Base-by-base conservation (phyloP, 2,113 vertebrate species). In the Atlantisia rogersi region DNA sequence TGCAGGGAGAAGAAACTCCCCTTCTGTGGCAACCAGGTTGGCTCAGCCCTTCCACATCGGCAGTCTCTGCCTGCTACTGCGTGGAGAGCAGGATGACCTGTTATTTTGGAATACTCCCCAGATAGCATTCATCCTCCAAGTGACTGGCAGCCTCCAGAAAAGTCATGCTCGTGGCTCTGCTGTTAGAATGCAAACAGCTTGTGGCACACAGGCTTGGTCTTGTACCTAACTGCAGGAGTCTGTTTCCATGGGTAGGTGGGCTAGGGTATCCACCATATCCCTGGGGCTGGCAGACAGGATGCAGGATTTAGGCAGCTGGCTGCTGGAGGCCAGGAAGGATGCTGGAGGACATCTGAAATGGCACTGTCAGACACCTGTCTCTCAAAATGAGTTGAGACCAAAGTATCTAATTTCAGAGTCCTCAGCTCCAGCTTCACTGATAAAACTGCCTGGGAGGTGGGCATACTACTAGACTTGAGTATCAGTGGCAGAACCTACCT, bases 101-200 rank as follows among this genome's bases (percentile, higher is more conserved):
- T 80, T 86, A 69, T 50, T 90, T 90, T 82, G 85, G 82, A 93
- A 86, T 63, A 18, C 75, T 92, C 58, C 75, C 65, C 79, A 93
- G 25, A 85, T n/a, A 90, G 39, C 59, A 44, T 62, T 93, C 71
- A 88, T 92, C 79, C 55, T 83, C 76, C 75, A 77, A 80, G 82
- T 2, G 19, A 46, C 42, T 4, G 6, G 48, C 37, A 94, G 11
- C 40, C 17, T 76, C 53, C 46, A 25, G 11, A 75, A 59, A 31
- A 64, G 68, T 67, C 42, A 70, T 77, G 88, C 63, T 63, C 58
- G n/a, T 77, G 67, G 55, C 28, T 88, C 19, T 32, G n/a, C 55
- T 37, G 9, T 31, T 74, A 76, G 82, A 92, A 82, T 1, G 21
- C 67, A 67, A 87, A 82, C 42, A 85, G 55, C 55, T 62, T 53